Conservation (phyloP, 2,797 vertebrate genomes). For the Pseudomugil gertrudae region DNA sequence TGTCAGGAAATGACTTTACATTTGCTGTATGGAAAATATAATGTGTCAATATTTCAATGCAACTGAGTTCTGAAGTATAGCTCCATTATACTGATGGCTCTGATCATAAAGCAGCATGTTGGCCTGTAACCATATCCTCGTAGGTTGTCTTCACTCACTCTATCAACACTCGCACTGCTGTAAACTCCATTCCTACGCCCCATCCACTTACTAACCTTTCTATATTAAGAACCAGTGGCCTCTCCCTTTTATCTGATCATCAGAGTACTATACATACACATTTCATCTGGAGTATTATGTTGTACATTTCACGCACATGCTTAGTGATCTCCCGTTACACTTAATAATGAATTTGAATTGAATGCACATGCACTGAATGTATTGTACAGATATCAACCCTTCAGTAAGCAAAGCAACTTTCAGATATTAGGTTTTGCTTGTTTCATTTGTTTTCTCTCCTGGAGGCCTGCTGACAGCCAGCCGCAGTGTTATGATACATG, state of each 20-base stretch:
- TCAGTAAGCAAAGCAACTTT: conserved; percentile 3
- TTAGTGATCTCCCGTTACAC: conserved; percentile 38
- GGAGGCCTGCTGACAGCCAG: conserved; percentile 3
- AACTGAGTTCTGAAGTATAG: conserved; percentile 8
- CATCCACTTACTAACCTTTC: conserved; percentile 70
- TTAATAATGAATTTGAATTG: conserved; percentile 27
- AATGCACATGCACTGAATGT: neutral
- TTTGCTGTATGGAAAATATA: neutral
- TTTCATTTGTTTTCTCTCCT: conserved; percentile 1
- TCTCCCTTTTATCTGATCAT: conserved; percentile 24
- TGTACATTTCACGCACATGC: conserved; percentile 44
- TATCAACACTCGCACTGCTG: conserved; percentile 61
- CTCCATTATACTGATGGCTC: conserved; percentile 23
- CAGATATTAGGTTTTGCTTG: neutral
- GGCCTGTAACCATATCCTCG: conserved; percentile 70
- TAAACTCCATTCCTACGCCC: conserved; percentile 64
- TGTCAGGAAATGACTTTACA: neutral
- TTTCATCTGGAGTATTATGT: conserved; percentile 52
- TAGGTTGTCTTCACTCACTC: conserved; percentile 75
- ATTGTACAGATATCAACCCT: neutral
- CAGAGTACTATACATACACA: conserved; percentile 35
- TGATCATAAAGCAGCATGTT: conserved; percentile 35
- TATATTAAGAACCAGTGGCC: conserved; percentile 70
- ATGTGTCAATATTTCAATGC: neutral
- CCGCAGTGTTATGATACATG: neutral